Evolutionary conservation across 2,888 invertebrate species (phyloP).

Genomic region (Augochlorella aurata): DNA sequence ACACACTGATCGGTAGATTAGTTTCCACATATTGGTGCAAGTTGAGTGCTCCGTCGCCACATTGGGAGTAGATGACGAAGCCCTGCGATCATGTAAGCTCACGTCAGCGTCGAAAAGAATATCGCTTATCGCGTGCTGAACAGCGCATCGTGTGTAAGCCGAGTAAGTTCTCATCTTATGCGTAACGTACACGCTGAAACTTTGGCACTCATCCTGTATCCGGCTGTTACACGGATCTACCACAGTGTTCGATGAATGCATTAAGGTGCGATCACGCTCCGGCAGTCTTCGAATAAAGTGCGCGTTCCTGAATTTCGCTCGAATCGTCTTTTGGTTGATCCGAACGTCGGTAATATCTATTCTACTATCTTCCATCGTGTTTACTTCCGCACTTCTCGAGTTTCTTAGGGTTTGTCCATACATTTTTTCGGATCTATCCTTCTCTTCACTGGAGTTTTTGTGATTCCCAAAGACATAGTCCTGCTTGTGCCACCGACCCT

Average conservation of each 20-base stretch:
- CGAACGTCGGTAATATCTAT: no score
- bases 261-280: accelerated
- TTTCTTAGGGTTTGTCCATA: neutral
- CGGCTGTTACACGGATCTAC: neutral
- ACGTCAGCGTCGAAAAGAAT: conserved; percentile 28
- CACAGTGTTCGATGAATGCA: neutral
- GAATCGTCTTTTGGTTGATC: no score
- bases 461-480: no score
- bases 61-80: neutral
- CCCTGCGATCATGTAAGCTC: neutral
- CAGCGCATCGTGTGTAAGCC: neutral
- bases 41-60: neutral
- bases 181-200: neutral
- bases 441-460: no score
- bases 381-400: neutral
- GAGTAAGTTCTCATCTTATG: conserved; percentile 19
- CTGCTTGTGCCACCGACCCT: no score
- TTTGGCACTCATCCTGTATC: conserved; percentile 9
- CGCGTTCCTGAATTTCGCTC: neutral
- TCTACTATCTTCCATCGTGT: neutral
- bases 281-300: neutral
- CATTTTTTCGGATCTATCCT: neutral
- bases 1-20: no score
- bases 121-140: conserved; percentile 23
- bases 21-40: neutral